Percentiles rank a stretch among this genome's conserved stretches.
These are phyloP conservation scores for Fulmarus glacialis DNA, from an alignment of 2,113 vertebrate genomes.

Conservation along the genomic window DNA sequence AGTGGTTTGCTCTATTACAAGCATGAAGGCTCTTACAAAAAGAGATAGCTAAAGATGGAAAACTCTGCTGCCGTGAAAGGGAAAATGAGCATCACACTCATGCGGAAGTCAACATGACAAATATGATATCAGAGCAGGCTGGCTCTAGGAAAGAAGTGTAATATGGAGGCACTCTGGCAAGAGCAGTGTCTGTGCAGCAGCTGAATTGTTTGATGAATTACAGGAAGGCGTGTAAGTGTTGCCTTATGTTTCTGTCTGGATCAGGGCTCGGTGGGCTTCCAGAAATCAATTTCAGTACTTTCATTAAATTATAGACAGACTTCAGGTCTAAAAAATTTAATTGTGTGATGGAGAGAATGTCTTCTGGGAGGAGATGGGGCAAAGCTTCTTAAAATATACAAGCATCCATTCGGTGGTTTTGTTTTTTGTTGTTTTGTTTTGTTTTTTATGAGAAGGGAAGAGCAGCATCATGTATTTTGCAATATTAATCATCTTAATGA, in stretches of 20 bases:
- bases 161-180: not conserved
- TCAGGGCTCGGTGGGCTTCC: not conserved
- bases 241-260: not conserved
- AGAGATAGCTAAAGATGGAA: not conserved
- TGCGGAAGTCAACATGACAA: accelerated
- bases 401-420: not conserved
- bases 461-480: not conserved
- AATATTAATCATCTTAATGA: not conserved
- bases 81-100: not conserved
- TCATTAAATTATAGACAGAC: not conserved
- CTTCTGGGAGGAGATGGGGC: not conserved
- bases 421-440: not conserved
- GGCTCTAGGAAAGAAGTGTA: not conserved
- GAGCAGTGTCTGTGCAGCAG: not conserved
- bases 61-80: not conserved
- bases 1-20: not conserved
- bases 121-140: not conserved
- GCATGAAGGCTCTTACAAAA: not conserved
- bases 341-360: not conserved
- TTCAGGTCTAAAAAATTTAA: not conserved
- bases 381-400: not conserved
- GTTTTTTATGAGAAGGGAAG: not conserved
- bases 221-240: not conserved
- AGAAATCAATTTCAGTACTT: not conserved
- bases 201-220: not conserved